Conservation (phyloP, 2,888 invertebrate species). For the Matsumyia berberina region DNA sequence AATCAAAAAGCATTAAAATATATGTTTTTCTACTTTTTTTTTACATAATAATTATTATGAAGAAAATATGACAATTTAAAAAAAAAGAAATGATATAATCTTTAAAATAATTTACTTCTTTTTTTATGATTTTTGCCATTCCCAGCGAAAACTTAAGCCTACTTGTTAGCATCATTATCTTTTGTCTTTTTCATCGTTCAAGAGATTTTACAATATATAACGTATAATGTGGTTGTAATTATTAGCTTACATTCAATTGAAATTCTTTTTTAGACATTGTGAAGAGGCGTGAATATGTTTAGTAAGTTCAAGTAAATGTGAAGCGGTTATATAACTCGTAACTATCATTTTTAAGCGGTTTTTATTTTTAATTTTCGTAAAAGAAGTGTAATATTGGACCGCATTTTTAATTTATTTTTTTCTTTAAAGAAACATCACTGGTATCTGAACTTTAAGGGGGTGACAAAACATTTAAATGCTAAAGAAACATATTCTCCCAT, state of each 20-base stretch:
- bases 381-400: constrained; percentile 15
- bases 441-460: neutral
- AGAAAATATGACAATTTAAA: constrained; percentile 39
- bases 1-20: constrained; percentile 37
- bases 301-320: neutral
- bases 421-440: constrained; percentile 5
- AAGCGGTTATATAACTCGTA: constrained; percentile 6
- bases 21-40: constrained; percentile 44
- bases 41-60: constrained; percentile 51
- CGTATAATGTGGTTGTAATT: constrained; percentile 31
- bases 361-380: neutral
- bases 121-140: constrained; percentile 66
- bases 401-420: constrained; percentile 7
- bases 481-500: constrained; percentile 23
- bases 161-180: constrained; percentile 75
- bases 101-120: constrained; percentile 49
- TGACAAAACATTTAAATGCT: constrained; percentile 40
- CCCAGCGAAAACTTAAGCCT: constrained; percentile 73
- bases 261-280: neutral
- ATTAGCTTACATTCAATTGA: constrained; percentile 33
- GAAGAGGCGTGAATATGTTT: constrained; percentile 21
- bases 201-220: constrained; percentile 59
- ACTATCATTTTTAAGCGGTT: neutral
- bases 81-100: constrained; percentile 33
- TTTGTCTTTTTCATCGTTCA: constrained; percentile 73